Evolutionary conservation across 2,888 invertebrate genomes (phyloP), one percentile per base, ranked within the genome.

Genomic region (Lasioglossum lativentre): DNA sequence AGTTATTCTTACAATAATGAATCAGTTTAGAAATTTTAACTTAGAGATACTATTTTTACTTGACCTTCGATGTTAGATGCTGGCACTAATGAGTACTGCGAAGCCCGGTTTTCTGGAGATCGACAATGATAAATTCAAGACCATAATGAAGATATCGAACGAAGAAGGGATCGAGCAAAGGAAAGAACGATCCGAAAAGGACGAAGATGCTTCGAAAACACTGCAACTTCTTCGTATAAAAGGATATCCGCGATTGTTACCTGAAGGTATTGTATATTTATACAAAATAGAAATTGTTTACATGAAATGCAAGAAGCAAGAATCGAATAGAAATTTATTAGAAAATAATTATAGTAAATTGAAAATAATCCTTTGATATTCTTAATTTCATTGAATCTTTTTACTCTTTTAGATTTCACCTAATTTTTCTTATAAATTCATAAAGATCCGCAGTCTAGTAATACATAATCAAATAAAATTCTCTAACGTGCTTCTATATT

Each of bases 181-280:
- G 38, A 82, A 92, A 40, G 90, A 86, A 72, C 71, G 72, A 42
- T 14, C 77, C 0, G 77, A 19, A 8, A 59, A 52, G 30, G 87
- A 84, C 12, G 86, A 86, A 4, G 87, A 81, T 12, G 56, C 80
- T 30, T 89, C 92, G 23, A 91, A 88, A 66, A 92, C 92, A 5
- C 82, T 94, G 19, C 92, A 93, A 80, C 90, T 94, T 38, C 82
- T 94, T 40, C 91, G 92, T 30, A 89, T 93, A 73, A 92, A 93
- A 79, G 93, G 91, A 73, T 91, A 88, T 71, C 90, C 93, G 4
- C 90, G 90, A 40, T 87, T 94, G 19, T 92, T 93, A 52, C 88
- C 93, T 2, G 92, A 92, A 88, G 94, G 95, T 94, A 70, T n/a
- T n/a, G 4, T 6, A 45, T 42, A 52, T 52, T n/a, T 4, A n/a